Evolutionary conservation across 2,113 vertebrate genomes (phyloP), one percentile per base, ranked within the genome.

Genomic region (Argyrosomus japonicus): DNA sequence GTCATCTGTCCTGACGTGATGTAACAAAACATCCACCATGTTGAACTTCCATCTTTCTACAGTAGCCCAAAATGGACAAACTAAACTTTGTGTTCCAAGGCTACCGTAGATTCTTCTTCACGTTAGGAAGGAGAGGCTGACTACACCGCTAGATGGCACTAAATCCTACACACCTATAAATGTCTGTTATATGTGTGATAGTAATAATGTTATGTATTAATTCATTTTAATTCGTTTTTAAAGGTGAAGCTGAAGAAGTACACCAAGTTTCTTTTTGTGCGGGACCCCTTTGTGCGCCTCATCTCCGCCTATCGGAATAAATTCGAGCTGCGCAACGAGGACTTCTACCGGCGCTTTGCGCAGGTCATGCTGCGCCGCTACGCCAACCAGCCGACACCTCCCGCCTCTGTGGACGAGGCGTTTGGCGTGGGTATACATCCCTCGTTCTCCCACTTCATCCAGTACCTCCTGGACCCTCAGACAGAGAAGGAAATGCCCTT

Each of bases 301-400:
- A 99, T 99, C 90, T 99, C 98, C 0, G 98, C 98, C 85, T 99
- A 97, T 74, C 96, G 98, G 91, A 99, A 98, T 93, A 99, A 99
- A 81, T 99, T 99, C 5, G 96, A 97, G 89, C 92, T 97, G 85
- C 95, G 95, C 88, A 99, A 99, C 0, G 96, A 98, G 54, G 96
- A 97, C 21, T 99, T 99, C 94, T 99, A 99, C 89, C 95, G 93
- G 3, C 94, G 88, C 18, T 99, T 98, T 2, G 97, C 96, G 0
- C 86, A 97, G 70, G 94, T 96, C 84, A 99, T 99, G 96, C 93
- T 99, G 1, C 95, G 94, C 18, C 95, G 93, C 29, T 99, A 96
- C 6, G 95, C 95, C 92, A 98, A 99, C 93, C 95, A 94, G 83
- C 95, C 94, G 5, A 95, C 96, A 19, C 95, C 95, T 1, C 98